Evolutionary conservation across 1,140 invertebrate genomes (phyloP).

Genomic region (Pachyrhynchus sulphureomaculatus): DNA sequence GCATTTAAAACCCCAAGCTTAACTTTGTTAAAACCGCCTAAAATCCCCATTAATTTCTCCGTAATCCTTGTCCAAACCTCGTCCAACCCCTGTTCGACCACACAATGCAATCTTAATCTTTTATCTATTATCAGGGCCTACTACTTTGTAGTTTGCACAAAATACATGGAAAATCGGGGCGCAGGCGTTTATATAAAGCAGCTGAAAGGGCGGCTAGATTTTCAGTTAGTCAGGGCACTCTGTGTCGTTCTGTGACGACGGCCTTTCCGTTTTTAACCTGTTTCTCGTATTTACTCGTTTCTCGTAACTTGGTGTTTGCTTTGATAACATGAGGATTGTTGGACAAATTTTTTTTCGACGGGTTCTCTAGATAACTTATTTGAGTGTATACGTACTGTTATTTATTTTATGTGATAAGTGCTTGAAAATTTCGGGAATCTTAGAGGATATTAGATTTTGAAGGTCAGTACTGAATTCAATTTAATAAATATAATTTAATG

Average conservation of each 20-base stretch:
- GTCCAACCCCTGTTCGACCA: background rate
- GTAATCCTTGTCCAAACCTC: background rate
- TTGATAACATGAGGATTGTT: too few species aligned
- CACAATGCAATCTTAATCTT: conserved; percentile 34
- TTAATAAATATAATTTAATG: too few species aligned
- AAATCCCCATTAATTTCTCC: background rate
- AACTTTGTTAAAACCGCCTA: too few species aligned
- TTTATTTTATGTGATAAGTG: too few species aligned
- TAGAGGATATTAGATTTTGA: too few species aligned
- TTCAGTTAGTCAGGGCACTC: conserved; percentile 20
- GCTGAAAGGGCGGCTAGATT: conserved; percentile 29
- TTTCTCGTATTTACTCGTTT: background rate
- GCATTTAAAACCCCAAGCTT: too few species aligned
- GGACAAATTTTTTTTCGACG: too few species aligned
- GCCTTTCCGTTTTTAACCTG: background rate
- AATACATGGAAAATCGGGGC: conserved; percentile 27
- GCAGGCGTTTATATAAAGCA: conserved; percentile 28
- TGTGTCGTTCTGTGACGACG: background rate
- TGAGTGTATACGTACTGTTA: too few species aligned
- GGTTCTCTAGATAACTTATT: too few species aligned
- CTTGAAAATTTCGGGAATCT: too few species aligned
- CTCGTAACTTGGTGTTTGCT: too few species aligned
- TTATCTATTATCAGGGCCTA: conserved; percentile 31
- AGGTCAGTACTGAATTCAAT: too few species aligned
- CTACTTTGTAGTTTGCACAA: conserved; percentile 32